Conservation (phyloP, 2,888 invertebrate genomes). For the Cataglyphis albicans region DNA sequence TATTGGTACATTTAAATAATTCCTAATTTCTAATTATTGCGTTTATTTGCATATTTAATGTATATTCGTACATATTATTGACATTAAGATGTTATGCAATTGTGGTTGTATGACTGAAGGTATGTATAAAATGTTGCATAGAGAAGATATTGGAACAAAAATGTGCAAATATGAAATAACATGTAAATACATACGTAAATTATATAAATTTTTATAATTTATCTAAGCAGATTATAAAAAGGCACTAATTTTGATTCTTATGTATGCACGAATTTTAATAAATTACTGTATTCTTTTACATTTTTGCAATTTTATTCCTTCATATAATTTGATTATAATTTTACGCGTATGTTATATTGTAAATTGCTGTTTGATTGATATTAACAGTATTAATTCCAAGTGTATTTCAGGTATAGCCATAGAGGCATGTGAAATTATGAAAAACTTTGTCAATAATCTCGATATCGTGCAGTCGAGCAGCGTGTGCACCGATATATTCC, state of each 20-base stretch:
- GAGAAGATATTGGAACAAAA: constrained; percentile 4
- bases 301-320: constrained; percentile 2
- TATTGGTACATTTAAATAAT: not conserved
- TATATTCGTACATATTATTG: constrained; percentile 23
- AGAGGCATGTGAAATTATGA: constrained; percentile 28
- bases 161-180: constrained; percentile 16
- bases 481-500: constrained; percentile 34
- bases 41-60: constrained; percentile 6
- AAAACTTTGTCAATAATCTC: constrained; percentile 31
- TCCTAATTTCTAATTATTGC: not conserved
- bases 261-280: constrained; percentile 75
- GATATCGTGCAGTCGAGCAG: constrained; percentile 20
- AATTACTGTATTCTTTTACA: constrained; percentile 80
- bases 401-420: not conserved
- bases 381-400: constrained; percentile 4
- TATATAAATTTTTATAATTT: constrained; percentile 60
- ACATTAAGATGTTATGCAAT: not conserved
- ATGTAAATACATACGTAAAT: constrained; percentile 71
- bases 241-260: constrained; percentile 50
- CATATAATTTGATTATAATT: constrained; percentile 4
- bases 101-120: constrained; percentile 16
- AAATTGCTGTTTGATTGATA: constrained; percentile 27
- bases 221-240: constrained; percentile 50
- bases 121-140: constrained; percentile 14
- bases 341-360: not conserved